Conservation (phyloP, 2,797 vertebrate genomes). For the Myiotriccus ornatus region DNA sequence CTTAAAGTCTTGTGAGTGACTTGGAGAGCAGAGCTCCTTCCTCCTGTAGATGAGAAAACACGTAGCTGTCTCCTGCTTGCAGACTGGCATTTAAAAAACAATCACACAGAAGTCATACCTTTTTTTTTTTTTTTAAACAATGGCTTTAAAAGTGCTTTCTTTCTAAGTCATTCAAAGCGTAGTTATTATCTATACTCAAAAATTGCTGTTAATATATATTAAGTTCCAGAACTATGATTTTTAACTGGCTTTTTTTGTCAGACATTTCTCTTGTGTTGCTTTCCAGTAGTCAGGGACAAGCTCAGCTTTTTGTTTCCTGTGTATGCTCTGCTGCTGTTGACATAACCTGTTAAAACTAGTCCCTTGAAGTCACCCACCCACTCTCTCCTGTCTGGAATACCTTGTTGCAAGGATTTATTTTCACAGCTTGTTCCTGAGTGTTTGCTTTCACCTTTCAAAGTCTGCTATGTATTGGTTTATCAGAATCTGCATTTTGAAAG, state of each 20-base stretch:
- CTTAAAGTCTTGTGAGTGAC: neutral
- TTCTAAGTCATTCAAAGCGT: neutral
- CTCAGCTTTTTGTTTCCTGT: constrained; percentile 10
- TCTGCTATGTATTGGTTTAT: neutral
- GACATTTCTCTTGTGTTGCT: neutral
- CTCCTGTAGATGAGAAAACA: neutral
- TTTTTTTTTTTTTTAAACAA: neutral
- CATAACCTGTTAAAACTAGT: constrained; percentile 56
- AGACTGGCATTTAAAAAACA: neutral
- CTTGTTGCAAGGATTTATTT: constrained; percentile 34
- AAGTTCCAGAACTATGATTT: neutral
- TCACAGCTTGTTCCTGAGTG: constrained; percentile 34
- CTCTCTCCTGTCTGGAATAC: neutral
- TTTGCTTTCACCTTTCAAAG: constrained; percentile 37
- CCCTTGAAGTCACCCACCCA: constrained; percentile 24
- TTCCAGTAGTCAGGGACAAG: neutral
- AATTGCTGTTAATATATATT: neutral
- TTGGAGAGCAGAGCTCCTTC: neutral
- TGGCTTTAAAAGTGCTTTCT: neutral
- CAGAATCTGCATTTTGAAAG: constrained; percentile 16
- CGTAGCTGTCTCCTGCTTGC: neutral
- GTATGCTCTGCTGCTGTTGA: constrained; percentile 33
- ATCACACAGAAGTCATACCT: accelerated
- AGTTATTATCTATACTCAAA: neutral
- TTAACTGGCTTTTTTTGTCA: neutral